Percentiles rank a stretch among this genome's conserved stretches.
These are phyloP conservation scores for Heliangelus exortis DNA, from an alignment of 2,797 vertebrate species.

Conservation along the genomic window DNA sequence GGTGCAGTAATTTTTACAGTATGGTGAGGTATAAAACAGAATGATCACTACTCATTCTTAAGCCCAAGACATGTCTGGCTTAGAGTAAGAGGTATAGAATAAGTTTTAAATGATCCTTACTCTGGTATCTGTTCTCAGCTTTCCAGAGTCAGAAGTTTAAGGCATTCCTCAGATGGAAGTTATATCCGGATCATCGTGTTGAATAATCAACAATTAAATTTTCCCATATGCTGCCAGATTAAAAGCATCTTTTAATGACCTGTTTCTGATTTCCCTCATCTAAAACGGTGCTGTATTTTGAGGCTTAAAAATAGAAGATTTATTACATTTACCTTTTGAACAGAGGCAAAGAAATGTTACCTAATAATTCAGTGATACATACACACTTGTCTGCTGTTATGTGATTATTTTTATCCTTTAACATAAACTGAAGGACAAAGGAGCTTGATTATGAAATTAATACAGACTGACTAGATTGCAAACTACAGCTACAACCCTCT, in stretches of 20 bases:
- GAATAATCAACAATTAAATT: slow-evolving; percentile 6
- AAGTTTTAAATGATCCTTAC: not conserved
- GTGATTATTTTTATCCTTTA: slow-evolving; percentile 46
- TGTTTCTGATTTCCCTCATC: slow-evolving; percentile 47
- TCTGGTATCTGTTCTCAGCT: not conserved
- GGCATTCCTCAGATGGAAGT: slow-evolving; percentile 29
- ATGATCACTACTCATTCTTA: not conserved
- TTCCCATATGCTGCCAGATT: slow-evolving; percentile 16
- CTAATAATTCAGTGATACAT: slow-evolving; percentile 53
- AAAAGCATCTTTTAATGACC: slow-evolving; percentile 39
- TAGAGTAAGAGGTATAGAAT: not conserved
- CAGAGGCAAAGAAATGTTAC: slow-evolving; percentile 50
- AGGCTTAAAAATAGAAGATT: slow-evolving; percentile 19
- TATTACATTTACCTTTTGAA: slow-evolving; percentile 49
- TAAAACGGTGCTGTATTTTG: slow-evolving; percentile 14
- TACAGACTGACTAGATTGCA: not conserved
- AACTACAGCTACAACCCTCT: not conserved
- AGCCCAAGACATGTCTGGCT: not conserved
- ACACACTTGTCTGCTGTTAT: slow-evolving; percentile 5
- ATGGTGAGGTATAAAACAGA: not conserved
- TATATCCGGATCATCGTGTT: not conserved
- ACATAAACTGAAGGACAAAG: slow-evolving; percentile 42
- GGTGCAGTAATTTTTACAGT: not conserved
- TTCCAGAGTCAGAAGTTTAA: slow-evolving; percentile 41
- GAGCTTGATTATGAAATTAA: slow-evolving; percentile 19